phyloP scores from a whole-genome alignment of 2,113 vertebrate species.

The Neolamprologus cancellatus region DNA sequence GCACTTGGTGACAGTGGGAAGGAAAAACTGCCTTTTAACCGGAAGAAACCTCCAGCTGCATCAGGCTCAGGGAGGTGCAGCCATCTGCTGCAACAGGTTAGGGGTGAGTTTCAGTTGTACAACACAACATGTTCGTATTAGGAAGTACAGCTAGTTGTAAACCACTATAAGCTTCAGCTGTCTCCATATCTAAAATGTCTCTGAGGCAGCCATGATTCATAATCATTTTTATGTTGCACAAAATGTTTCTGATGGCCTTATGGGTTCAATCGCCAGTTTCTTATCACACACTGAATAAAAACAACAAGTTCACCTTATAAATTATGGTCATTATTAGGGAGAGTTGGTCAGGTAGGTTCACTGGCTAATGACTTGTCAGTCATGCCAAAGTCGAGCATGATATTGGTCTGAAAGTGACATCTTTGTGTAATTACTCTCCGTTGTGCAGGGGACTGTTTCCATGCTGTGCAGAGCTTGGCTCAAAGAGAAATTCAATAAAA shows the following conservation, averaged over 20 bases:
- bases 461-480: background rate
- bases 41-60: background rate
- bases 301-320: background rate
- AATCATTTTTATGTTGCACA: background rate
- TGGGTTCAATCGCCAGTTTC: background rate
- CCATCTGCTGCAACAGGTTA: background rate
- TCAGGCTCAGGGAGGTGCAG: background rate
- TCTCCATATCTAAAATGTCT: background rate
- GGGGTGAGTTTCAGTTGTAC: background rate
- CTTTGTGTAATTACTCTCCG: background rate
- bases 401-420: background rate
- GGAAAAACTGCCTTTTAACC: background rate
- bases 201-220: background rate
- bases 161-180: background rate
- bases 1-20: background rate
- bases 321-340: background rate
- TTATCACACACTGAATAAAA: background rate
- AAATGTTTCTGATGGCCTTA: background rate
- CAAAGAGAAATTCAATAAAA: background rate
- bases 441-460: background rate
- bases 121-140: background rate
- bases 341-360: background rate
- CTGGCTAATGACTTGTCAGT: background rate
- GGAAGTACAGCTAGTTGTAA: background rate
- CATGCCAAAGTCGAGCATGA: background rate